Evolutionary conservation across 2,888 invertebrate species (phyloP).

Genomic region (Sphaerophoria taeniata): DNA sequence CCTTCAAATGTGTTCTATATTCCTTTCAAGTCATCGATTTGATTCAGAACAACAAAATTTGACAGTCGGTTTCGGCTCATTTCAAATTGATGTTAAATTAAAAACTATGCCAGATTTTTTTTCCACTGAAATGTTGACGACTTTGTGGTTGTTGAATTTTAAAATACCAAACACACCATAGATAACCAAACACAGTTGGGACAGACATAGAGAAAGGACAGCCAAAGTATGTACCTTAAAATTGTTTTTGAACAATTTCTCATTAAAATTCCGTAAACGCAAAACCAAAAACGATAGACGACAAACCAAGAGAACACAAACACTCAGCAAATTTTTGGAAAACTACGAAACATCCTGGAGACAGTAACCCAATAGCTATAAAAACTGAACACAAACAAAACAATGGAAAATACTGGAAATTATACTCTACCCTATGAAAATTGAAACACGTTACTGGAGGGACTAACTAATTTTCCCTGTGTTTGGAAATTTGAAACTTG

Average conservation of each 20-base stretch:
- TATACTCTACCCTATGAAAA: conserved; percentile 14
- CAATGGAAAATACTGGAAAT: conserved; percentile 1
- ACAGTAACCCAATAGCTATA: not conserved
- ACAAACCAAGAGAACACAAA: not conserved
- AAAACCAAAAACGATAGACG: conserved; percentile 13
- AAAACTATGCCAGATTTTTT: conserved; percentile 33
- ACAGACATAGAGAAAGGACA: not conserved
- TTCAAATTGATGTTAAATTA: conserved; percentile 31
- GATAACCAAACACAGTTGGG: not conserved
- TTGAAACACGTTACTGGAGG: not conserved
- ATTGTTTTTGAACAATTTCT: conserved; percentile 29
- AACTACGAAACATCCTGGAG: not conserved
- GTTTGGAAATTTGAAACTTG: not conserved
- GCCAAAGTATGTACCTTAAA: not conserved
- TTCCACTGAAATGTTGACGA: not conserved
- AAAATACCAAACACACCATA: not conserved
- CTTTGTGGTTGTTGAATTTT: conserved; percentile 29
- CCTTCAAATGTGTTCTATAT: conserved; percentile 15
- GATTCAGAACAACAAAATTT: not conserved
- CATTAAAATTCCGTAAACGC: conserved; percentile 23
- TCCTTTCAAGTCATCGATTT: conserved; percentile 17
- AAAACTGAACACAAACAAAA: conserved; percentile 7
- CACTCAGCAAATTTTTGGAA: not conserved
- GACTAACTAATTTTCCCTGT: not conserved
- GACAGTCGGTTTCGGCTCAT: conserved; percentile 9